These are phyloP conservation scores for Eristalis pertinax DNA, from an alignment of 2,888 invertebrate genomes.

Conservation along the genomic window DNA sequence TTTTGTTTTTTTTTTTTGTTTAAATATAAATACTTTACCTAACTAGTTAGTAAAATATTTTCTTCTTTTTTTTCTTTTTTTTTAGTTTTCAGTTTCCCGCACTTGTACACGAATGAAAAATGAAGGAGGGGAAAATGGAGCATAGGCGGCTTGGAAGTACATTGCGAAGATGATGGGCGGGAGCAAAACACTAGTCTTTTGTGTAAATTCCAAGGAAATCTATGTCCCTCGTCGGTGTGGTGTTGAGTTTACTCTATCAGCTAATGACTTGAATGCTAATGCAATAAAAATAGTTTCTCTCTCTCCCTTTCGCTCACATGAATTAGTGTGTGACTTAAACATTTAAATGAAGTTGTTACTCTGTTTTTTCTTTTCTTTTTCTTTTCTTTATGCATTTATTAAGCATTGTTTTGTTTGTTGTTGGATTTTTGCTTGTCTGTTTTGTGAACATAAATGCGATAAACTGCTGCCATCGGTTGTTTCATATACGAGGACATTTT, in stretches of 20 bases:
- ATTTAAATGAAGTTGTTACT: not conserved
- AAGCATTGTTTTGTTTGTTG: slow-evolving; percentile 2
- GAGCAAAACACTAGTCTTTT: slow-evolving; percentile 29
- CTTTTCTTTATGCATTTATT: slow-evolving; percentile 1
- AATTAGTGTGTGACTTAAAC: not conserved
- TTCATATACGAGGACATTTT: not conserved
- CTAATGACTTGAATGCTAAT: slow-evolving; percentile 53
- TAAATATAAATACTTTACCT: slow-evolving; percentile 58
- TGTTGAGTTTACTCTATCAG: slow-evolving; percentile 11
- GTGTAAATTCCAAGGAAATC: not conserved
- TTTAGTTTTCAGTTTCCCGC: slow-evolving; percentile 29
- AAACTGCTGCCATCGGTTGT: slow-evolving; percentile 51
- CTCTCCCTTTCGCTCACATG: not conserved
- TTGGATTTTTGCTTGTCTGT: no score
- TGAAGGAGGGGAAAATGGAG: not conserved
- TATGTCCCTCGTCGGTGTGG: slow-evolving; percentile 7
- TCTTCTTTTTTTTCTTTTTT: slow-evolving; percentile 8
- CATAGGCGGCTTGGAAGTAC: slow-evolving; percentile 48
- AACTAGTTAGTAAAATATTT: slow-evolving; percentile 58
- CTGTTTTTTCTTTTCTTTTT: not conserved
- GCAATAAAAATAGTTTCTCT: slow-evolving; percentile 40
- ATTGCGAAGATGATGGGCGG: slow-evolving; percentile 20
- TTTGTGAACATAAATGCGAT: slow-evolving; percentile 45
- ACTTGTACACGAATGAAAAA: slow-evolving; percentile 40
- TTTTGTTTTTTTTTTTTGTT: slow-evolving; percentile 20